Percentiles rank a stretch among this genome's conserved stretches.
Evolutionary conservation across 2,888 invertebrate species (phyloP).

Genomic region (Polyommatus iphigenia): DNA sequence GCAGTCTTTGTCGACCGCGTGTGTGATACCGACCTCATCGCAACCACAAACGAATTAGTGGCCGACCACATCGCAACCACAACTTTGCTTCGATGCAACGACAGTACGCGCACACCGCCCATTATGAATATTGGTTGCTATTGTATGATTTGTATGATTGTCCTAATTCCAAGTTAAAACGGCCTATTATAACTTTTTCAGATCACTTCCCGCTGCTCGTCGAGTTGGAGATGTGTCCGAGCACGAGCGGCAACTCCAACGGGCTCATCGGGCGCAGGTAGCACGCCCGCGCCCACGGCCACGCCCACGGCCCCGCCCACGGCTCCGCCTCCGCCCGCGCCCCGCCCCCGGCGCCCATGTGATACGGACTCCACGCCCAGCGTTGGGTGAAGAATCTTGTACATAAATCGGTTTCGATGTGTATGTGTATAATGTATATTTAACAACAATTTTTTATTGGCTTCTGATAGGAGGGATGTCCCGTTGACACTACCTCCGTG

Average conservation of each 20-base stretch:
- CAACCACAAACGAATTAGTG: too few relatives aligned
- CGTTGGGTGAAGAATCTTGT: slow-evolving; percentile 23
- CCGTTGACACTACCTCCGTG: background rate
- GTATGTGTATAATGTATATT: background rate
- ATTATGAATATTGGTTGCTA: too few relatives aligned
- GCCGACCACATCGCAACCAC: too few relatives aligned
- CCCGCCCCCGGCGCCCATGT: slow-evolving; percentile 40
- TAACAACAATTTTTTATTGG: slow-evolving; percentile 22
- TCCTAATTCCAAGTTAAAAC: background rate
- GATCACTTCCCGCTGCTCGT: slow-evolving; percentile 96
- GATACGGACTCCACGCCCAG: slow-evolving; percentile 5
- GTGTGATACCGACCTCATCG: too few relatives aligned
- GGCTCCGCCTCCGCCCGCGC: slow-evolving; percentile 41
- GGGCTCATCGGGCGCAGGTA: slow-evolving; percentile 92
- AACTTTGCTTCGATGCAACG: too few relatives aligned
- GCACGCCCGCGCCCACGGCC: slow-evolving; percentile 69
- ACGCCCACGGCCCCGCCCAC: slow-evolving; percentile 46
- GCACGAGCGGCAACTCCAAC: slow-evolving; percentile 86
- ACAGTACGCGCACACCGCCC: too few relatives aligned
- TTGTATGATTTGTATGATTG: too few relatives aligned
- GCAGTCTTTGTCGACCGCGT: too few relatives aligned
- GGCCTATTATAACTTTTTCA: slow-evolving; percentile 49
- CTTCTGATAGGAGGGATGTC: background rate
- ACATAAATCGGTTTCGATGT: slow-evolving; percentile 20
- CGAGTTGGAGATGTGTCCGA: slow-evolving; percentile 93